Evolutionary conservation across 2,113 vertebrate genomes (phyloP).

Genomic region (Platysternon megacephalum): DNA sequence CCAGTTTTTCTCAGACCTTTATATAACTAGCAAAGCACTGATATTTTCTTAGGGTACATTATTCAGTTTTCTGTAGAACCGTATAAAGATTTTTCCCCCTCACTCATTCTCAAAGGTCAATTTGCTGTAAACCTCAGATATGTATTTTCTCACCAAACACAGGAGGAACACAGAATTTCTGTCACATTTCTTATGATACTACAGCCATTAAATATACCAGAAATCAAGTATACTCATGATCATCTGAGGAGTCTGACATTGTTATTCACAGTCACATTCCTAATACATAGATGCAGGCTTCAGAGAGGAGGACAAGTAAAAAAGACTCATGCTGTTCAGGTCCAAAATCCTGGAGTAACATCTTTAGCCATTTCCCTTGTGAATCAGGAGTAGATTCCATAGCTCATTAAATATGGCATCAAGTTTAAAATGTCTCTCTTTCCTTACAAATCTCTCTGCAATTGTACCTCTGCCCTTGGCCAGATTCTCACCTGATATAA

Average conservation of each 20-base stretch:
- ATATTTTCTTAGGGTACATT: not conserved
- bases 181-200: not conserved
- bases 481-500: not conserved
- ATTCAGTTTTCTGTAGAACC: not conserved
- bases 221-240: not conserved
- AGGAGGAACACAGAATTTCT: not conserved
- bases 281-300: not conserved
- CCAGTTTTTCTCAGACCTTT: not conserved
- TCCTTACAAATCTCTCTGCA: not conserved
- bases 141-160: not conserved
- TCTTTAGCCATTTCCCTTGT: not conserved
- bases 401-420: accelerated
- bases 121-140: not conserved
- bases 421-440: not conserved
- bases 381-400: not conserved
- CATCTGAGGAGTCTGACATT: not conserved
- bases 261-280: not conserved
- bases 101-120: not conserved
- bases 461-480: not conserved
- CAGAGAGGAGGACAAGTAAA: not conserved
- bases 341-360: not conserved
- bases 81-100: not conserved
- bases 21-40: not conserved
- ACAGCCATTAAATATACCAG: not conserved
- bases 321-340: not conserved